Percentiles rank a stretch among this genome's conserved stretches.
Conservation (phyloP, 2,888 invertebrate genomes). For the Fragum sueziense region DNA sequence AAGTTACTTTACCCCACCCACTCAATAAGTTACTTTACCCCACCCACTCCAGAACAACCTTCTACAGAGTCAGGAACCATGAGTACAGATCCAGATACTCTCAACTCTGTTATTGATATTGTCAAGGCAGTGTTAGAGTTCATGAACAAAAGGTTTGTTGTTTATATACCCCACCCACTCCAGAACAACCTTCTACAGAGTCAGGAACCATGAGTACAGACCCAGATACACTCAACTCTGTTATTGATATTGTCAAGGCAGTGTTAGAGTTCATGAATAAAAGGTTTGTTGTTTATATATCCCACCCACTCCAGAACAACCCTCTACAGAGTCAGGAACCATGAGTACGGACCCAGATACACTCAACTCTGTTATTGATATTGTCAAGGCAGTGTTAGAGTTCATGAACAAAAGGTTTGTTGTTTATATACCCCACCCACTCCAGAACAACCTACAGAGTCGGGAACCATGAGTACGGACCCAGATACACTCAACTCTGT, state of each 20-base stretch:
- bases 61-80: constrained; percentile 49
- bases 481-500: constrained; percentile 75
- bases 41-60: constrained; percentile 64
- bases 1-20: too few relatives aligned
- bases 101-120: constrained; percentile 85
- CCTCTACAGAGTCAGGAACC: constrained; percentile 51
- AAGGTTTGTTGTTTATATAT: too few relatives aligned
- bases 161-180: constrained; percentile 66
- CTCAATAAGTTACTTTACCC: too few relatives aligned
- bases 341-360: constrained; percentile 73
- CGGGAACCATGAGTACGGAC: constrained; percentile 64
- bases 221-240: constrained; percentile 74
- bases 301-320: constrained; percentile 66
- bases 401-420: constrained; percentile 90
- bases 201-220: constrained; percentile 64
- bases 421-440: constrained; percentile 67
- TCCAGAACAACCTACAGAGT: constrained; percentile 63
- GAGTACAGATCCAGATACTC: constrained; percentile 73
- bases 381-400: constrained; percentile 94
- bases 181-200: constrained; percentile 62
- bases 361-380: constrained; percentile 84
- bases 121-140: constrained; percentile 96
- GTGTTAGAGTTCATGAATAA: constrained; percentile 94
- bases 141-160: constrained; percentile 89
- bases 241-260: constrained; percentile 91